These are phyloP conservation scores for Pterocles burchelli DNA, from an alignment of 2,113 vertebrate species.

Conservation along the genomic window DNA sequence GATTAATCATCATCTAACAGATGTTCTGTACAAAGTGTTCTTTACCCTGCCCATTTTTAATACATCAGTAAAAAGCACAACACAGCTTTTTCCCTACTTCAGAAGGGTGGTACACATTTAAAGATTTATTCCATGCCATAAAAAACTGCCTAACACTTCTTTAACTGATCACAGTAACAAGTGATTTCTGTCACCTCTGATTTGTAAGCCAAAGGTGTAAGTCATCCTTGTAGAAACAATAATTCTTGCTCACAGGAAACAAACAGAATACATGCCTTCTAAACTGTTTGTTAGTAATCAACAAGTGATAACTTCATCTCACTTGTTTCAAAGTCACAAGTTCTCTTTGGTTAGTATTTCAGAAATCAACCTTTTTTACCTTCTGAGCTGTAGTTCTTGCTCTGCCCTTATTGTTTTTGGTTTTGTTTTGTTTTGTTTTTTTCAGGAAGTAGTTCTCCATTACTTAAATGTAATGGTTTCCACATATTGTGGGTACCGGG, in stretches of 20 bases:
- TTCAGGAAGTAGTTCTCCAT: neutral
- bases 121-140: neutral
- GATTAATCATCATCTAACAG: neutral
- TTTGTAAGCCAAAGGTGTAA: neutral
- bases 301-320: neutral
- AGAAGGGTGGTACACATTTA: neutral
- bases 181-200: neutral
- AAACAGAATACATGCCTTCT: neutral
- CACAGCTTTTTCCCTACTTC: neutral
- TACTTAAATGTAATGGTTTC: neutral
- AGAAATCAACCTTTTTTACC: neutral
- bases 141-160: neutral
- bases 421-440: neutral
- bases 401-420: neutral
- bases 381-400: neutral
- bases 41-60: neutral
- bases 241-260: slow-evolving; percentile 4
- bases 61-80: neutral
- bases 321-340: neutral
- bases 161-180: neutral
- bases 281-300: neutral
- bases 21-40: neutral
- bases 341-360: neutral
- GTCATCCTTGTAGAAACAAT: neutral
- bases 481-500: neutral